These are phyloP conservation scores for Chondrilla cf. caribensis DNA, from an alignment of 37 sponge, comb jelly and placozoan species.

Conservation along the genomic window DNA sequence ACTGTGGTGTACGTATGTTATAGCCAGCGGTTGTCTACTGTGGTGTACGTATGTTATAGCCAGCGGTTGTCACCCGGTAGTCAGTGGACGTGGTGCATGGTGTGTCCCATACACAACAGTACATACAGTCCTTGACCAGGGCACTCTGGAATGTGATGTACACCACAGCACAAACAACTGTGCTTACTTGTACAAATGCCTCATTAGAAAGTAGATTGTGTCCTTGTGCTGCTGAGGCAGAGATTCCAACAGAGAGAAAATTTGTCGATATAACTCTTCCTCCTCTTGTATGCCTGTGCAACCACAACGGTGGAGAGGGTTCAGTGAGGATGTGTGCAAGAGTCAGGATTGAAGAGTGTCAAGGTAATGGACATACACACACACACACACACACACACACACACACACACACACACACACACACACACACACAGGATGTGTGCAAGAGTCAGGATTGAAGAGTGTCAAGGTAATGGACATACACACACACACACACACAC, in stretches of 20 bases:
- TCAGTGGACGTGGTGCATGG: too few relatives aligned
- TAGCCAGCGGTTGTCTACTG: too few relatives aligned
- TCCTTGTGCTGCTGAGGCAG: constrained; percentile 46
- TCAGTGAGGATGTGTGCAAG: background rate
- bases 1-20: too few relatives aligned
- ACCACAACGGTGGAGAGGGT: too few relatives aligned
- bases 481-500: constrained; percentile 15
- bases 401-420: constrained; percentile 9
- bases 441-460: background rate
- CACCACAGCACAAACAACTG: too few relatives aligned
- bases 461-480: background rate
- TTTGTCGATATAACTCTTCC: background rate
- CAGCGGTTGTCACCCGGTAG: too few relatives aligned
- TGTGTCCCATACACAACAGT: too few relatives aligned
- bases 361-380: background rate
- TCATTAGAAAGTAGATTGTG: constrained; percentile 55
- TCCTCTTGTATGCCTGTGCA: background rate
- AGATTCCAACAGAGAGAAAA: constrained; percentile 29
- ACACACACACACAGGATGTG: background rate
- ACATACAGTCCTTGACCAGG: too few relatives aligned
- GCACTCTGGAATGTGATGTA: too few relatives aligned
- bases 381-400: constrained; percentile 16
- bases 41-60: too few relatives aligned
- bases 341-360: background rate
- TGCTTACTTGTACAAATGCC: constrained; percentile 65